Evolutionary conservation across 1,140 invertebrate genomes (phyloP).

Genomic region (Oppia nitens): DNA sequence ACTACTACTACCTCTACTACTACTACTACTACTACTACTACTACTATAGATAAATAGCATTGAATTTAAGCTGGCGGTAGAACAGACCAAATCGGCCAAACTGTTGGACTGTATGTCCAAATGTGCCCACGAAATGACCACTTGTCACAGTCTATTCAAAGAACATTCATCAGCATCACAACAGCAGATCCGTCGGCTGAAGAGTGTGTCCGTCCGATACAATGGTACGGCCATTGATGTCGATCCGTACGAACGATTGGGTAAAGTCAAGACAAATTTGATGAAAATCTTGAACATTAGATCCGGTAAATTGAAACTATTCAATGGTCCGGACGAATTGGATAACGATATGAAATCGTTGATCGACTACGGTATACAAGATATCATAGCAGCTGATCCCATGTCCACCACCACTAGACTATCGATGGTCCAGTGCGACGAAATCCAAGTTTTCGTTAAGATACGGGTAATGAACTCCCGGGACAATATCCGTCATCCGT

Average conservation of each 20-base stretch:
- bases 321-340: neutral
- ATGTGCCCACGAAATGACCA: neutral
- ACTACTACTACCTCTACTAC: too few relatives aligned
- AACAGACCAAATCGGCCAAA: neutral
- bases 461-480: neutral
- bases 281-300: neutral
- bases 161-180: neutral
- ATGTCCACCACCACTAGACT: too few relatives aligned
- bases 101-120: neutral
- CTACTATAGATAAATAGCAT: neutral
- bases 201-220: neutral
- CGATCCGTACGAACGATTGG: neutral
- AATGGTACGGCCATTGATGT: neutral
- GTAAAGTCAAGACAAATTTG: neutral
- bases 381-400: neutral
- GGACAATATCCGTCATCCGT: neutral
- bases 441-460: neutral
- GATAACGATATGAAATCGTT: neutral
- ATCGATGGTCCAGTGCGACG: neutral
- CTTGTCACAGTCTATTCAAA: neutral
- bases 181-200: neutral
- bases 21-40: neutral
- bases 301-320: neutral
- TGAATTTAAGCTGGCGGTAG: neutral
- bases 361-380: neutral